Base-by-base conservation (phyloP, 1,140 invertebrate genomes). In the Linepithema humile region DNA sequence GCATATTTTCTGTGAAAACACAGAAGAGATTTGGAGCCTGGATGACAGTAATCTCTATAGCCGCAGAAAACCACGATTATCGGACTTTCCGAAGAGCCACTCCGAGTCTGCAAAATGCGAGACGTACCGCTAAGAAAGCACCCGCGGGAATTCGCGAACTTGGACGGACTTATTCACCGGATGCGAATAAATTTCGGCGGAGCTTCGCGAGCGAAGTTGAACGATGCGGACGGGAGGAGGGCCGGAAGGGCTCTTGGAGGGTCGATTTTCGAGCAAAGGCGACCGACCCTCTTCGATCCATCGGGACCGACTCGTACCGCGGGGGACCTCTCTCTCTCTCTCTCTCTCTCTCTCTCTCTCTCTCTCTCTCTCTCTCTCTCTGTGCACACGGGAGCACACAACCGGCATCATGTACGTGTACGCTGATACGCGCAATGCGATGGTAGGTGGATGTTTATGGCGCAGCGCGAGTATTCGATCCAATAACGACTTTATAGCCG, bases 121-220 rank as follows among this genome's bases (percentile, higher is more conserved):
- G 35, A 78, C 35, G 43, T 53, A 45, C 43, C 40, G 32, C 29
- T 78, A 78, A 67, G 62, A 78, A 70, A 80, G 75, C 17, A 70
- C 38, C 65, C 75, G 12, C 64, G 48, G 64, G 64, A 70, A 80
- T 80, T 70, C 23, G 26, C 48, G 50, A 80, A 70, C 64, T 80
- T 53, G 50, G 3, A 40, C 26, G 50, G 77, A 83, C 84, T 60
- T 67, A 67, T 87, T 83, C 62, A 12, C 45, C 12, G 59, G 26
- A 65, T 67, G 84, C 80, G 85, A 87, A 87, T 87, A 87, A 86
- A 87, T 87, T 84, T 87, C 65, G 84, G 65, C 50, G 75, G 59
- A 73, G 67, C 35, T 45, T 35, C 59, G 26, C 53, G 48, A 59
- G 70, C 45, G 55, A 48, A 32, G 65, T 32, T 20, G 59, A 60